Conservation (phyloP, 1,140 invertebrate genomes). For the Zelostemma sp. region DNA sequence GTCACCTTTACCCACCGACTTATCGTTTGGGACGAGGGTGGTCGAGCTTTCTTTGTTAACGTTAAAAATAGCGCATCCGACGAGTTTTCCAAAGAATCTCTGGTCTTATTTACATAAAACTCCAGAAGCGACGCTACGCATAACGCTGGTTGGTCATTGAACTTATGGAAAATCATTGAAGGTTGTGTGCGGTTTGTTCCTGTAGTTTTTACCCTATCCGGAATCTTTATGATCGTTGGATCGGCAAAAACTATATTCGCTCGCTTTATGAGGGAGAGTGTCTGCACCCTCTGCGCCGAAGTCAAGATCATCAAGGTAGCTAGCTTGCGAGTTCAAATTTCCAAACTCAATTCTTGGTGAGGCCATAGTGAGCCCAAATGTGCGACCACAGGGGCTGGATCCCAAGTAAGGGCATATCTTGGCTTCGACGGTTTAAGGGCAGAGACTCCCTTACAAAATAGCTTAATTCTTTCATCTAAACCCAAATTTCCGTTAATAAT, state of each 20-base stretch:
- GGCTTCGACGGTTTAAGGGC: slow-evolving; percentile 4
- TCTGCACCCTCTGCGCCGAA: slow-evolving; percentile 4
- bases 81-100: neutral
- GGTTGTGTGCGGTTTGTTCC: neutral
- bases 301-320: slow-evolving; percentile 5
- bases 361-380: neutral
- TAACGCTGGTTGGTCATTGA: neutral
- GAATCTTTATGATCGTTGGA: neutral
- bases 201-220: neutral
- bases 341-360: neutral
- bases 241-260: neutral
- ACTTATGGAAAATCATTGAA: neutral
- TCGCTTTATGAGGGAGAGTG: slow-evolving; percentile 6
- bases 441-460: neutral
- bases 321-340: slow-evolving; percentile 1
- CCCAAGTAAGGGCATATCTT: slow-evolving; percentile 12
- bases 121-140: neutral
- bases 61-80: neutral
- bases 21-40: slow-evolving; percentile 10
- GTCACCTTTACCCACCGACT: slow-evolving; percentile 22
- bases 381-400: slow-evolving; percentile 1
- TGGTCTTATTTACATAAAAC: neutral
- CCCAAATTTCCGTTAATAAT: neutral
- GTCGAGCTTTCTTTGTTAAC: slow-evolving; percentile 2
- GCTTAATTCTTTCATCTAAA: neutral